A percentile compares a stretch with the other conserved stretches of the same genome.
phyloP scores from a whole-genome alignment of 2,797 vertebrate species.

The Choloepus didactylus region DNA sequence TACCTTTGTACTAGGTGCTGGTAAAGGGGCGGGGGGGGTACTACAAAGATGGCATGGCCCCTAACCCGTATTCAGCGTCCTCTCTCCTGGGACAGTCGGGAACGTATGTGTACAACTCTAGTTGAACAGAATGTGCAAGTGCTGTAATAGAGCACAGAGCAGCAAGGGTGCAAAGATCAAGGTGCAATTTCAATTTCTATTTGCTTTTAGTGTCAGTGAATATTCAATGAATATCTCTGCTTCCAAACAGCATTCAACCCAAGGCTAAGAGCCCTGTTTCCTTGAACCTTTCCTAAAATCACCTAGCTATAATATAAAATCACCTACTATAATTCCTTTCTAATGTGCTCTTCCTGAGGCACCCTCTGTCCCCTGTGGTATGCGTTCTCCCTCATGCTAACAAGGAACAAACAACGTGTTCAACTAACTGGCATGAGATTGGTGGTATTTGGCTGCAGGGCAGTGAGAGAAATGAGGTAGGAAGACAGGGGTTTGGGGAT shows the following conservation, averaged over 20 bases:
- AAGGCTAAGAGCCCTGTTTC: not conserved
- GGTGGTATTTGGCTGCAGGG: not conserved
- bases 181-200: fast-evolving
- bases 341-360: fast-evolving
- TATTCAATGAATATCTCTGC: fast-evolving
- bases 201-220: not conserved
- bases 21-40: fast-evolving
- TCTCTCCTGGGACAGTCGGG: fast-evolving
- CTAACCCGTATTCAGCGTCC: not conserved
- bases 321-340: not conserved
- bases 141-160: not conserved
- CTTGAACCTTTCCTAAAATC: not conserved
- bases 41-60: too few species aligned
- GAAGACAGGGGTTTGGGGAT: too few species aligned
- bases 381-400: too few species aligned
- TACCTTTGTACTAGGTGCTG: too few species aligned
- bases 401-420: too few species aligned
- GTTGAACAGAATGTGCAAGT: fast-evolving
- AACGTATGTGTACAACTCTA: not conserved
- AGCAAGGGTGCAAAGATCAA: fast-evolving
- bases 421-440: too few species aligned
- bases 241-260: not conserved
- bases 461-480: fast-evolving
- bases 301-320: too few species aligned
- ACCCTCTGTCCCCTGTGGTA: not conserved